Evolutionary conservation across 1,140 invertebrate species (phyloP).

Genomic region (Diuraphis noxia): DNA sequence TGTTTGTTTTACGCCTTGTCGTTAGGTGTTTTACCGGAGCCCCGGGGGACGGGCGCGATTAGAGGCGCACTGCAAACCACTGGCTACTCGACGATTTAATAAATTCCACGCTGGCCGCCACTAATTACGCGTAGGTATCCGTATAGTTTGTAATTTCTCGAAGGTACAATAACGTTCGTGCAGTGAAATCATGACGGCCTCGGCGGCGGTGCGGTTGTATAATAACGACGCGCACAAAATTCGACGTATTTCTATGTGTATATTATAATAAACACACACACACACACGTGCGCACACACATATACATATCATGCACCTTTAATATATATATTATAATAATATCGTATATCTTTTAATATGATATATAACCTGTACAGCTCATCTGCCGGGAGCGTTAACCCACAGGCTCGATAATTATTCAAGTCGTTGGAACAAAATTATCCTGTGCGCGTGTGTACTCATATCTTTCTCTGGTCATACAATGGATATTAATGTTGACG

Average conservation of each 20-base stretch:
- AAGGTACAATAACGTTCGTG: not conserved
- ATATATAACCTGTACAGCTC: not conserved
- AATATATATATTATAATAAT: not conserved
- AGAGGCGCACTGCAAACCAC: not conserved
- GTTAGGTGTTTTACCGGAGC: conserved; percentile 21
- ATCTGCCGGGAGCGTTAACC: not conserved
- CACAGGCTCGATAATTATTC: conserved; percentile 2
- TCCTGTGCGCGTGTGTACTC: not conserved
- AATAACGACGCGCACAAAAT: conserved; percentile 1
- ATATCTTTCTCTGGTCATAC: not conserved
- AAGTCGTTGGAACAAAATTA: conserved; percentile 13
- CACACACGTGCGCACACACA: not conserved
- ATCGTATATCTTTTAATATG: not conserved
- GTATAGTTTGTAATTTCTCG: not conserved
- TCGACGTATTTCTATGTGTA: not conserved
- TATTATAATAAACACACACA: not conserved
- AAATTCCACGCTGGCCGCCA: not conserved
- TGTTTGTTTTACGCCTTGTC: conserved; percentile 47
- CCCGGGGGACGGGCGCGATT: conserved; percentile 13
- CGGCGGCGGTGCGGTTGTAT: not conserved
- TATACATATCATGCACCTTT: not conserved
- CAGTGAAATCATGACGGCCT: not conserved
- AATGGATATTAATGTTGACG: too few species aligned
- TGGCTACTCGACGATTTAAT: not conserved
- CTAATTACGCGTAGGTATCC: not conserved